phyloP scores from a whole-genome alignment of 2,888 invertebrate genomes.

The Limnephilus lunatus region DNA sequence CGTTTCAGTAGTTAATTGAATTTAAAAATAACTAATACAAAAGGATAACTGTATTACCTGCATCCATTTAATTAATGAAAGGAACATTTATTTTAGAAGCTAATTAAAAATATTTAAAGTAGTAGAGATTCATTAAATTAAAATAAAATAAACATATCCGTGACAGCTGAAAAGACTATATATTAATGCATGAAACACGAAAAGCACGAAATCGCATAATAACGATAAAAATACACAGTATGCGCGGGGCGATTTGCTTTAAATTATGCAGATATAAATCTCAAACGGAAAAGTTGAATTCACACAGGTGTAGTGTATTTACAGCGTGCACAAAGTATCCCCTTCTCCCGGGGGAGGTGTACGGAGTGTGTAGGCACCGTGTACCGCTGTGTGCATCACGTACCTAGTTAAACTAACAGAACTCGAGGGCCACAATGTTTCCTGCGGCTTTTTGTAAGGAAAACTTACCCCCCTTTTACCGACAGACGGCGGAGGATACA shows the following conservation, averaged over 20 bases:
- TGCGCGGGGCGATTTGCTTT: background rate
- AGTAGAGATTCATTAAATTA: background rate
- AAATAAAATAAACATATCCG: background rate
- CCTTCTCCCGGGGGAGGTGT: constrained; percentile 21
- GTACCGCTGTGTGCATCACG: background rate
- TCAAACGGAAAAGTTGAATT: constrained; percentile 20
- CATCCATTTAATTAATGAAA: too few species aligned
- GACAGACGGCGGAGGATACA: constrained; percentile 28
- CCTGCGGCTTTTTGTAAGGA: constrained; percentile 35
- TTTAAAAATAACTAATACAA: background rate
- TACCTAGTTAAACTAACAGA: constrained; percentile 38
- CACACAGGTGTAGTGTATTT: constrained; percentile 26
- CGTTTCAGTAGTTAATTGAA: too few species aligned
- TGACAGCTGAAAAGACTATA: background rate
- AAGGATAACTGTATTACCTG: background rate
- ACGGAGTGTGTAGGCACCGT: background rate
- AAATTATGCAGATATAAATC: constrained; percentile 18
- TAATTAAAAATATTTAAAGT: background rate
- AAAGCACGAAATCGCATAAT: background rate
- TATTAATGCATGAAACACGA: background rate
- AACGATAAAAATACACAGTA: background rate
- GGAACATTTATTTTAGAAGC: background rate
- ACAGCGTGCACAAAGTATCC: background rate
- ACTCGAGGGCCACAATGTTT: constrained; percentile 27
- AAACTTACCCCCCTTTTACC: constrained; percentile 26